phyloP scores from a whole-genome alignment of 2,888 invertebrate species.

The Camptogramma bilineatum region DNA sequence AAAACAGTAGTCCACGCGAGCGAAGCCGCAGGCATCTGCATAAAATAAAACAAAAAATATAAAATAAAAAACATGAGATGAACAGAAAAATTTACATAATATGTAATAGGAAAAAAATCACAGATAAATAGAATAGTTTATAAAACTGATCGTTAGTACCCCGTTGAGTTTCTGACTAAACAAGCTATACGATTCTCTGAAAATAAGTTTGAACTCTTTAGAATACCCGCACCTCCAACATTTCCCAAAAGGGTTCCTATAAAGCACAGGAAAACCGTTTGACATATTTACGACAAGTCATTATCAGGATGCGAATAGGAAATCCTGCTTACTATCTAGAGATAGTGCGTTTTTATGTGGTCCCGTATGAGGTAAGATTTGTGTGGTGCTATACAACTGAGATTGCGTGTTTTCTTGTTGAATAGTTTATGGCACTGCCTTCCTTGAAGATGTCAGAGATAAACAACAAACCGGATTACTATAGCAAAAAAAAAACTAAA shows the following conservation, averaged over 20 bases:
- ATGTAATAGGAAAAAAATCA: too few species aligned
- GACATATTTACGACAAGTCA: constrained; percentile 52
- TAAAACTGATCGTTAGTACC: too few species aligned
- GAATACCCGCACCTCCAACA: background rate
- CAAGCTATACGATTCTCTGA: too few species aligned
- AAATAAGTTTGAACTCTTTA: too few species aligned
- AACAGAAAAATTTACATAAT: too few species aligned
- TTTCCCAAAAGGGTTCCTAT: constrained; percentile 32
- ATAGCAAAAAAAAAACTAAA: too few species aligned
- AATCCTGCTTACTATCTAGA: constrained; percentile 44
- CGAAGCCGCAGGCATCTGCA: too few species aligned
- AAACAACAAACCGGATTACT: constrained; percentile 3
- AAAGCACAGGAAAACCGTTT: constrained; percentile 45
- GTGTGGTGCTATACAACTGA: constrained; percentile 13
- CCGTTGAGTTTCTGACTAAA: too few species aligned
- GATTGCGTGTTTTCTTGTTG: constrained; percentile 12
- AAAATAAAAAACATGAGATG: too few species aligned
- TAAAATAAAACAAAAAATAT: too few species aligned
- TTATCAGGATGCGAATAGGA: constrained; percentile 48
- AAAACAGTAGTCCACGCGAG: too few species aligned
- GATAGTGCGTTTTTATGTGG: constrained; percentile 16
- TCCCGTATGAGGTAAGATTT: constrained; percentile 23
- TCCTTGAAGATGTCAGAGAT: constrained; percentile 8
- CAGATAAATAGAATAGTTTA: too few species aligned
- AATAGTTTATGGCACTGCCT: constrained; percentile 21